phyloP scores from a whole-genome alignment of 2,888 invertebrate species.

The Morpho helenor region DNA sequence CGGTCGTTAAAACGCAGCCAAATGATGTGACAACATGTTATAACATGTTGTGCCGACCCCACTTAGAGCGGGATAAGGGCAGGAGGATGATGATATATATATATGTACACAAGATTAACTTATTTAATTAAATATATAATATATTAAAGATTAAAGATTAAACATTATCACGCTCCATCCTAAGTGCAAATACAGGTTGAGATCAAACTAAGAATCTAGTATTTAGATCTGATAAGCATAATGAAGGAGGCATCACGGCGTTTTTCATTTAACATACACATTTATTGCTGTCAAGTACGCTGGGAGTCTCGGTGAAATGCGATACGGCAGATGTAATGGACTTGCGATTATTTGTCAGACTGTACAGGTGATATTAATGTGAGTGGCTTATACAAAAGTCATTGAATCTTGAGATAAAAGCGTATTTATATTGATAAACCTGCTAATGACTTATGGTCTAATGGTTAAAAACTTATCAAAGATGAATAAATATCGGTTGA shows the following conservation, averaged over 20 bases:
- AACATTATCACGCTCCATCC: conserved; percentile 7
- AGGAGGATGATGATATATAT: too few species aligned
- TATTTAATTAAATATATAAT: background rate
- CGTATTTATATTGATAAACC: conserved; percentile 1
- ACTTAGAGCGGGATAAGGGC: too few species aligned
- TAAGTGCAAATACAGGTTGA: conserved; percentile 15
- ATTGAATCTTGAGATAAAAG: background rate
- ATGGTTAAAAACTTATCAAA: too few species aligned
- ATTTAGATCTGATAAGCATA: conserved; percentile 20
- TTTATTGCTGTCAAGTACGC: conserved; percentile 18
- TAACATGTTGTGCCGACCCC: too few species aligned
- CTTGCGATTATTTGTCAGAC: conserved; percentile 14
- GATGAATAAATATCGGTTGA: too few species aligned
- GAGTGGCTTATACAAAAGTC: conserved; percentile 6
- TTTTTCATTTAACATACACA: conserved; percentile 19
- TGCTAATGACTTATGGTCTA: too few species aligned
- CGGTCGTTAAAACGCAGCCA: too few species aligned
- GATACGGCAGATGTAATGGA: conserved; percentile 13
- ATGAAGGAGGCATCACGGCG: conserved; percentile 19
- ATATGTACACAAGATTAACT: too few species aligned
- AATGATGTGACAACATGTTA: too few species aligned
- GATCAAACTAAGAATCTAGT: conserved; percentile 11
- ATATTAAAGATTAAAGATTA: conserved; percentile 3
- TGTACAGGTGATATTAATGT: conserved; percentile 5
- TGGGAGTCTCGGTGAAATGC: conserved; percentile 14